Conservation (phyloP, 2,888 invertebrate genomes). For the Parnassius orleans region DNA sequence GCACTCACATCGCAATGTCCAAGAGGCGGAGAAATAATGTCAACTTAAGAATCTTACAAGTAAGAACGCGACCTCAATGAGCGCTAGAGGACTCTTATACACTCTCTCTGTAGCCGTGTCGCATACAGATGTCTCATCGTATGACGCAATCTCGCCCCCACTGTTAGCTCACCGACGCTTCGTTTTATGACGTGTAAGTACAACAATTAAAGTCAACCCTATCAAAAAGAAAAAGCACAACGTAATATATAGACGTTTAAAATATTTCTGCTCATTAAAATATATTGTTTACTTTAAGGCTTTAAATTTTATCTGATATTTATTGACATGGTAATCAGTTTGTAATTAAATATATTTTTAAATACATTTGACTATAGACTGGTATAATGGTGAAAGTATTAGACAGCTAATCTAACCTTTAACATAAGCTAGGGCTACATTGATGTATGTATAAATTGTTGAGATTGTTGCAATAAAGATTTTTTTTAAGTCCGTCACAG, state of each 20-base stretch:
- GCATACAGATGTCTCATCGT: conserved; percentile 13
- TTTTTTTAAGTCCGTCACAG: too few species aligned
- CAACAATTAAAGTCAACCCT: conserved; percentile 4
- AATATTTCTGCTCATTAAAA: not conserved
- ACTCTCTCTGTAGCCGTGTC: conserved; percentile 15
- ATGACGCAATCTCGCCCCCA: not conserved
- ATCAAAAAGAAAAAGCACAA: not conserved
- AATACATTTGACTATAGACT: too few species aligned
- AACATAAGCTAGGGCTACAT: too few species aligned
- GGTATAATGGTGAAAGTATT: too few species aligned
- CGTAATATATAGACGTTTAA: not conserved
- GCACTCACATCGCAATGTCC: conserved; percentile 7
- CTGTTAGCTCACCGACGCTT: not conserved
- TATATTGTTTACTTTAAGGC: not conserved
- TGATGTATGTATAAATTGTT: too few species aligned
- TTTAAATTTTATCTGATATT: not conserved
- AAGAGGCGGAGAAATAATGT: conserved; percentile 16
- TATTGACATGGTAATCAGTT: too few species aligned
- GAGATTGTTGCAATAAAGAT: too few species aligned
- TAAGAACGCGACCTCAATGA: conserved; percentile 25
- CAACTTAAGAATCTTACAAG: conserved; percentile 20
- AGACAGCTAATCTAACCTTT: too few species aligned
- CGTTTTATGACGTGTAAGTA: conserved; percentile 2
- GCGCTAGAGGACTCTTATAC: conserved; percentile 11
- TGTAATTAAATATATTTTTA: too few species aligned